A percentile compares a stretch with the other conserved stretches of the same genome.
Conservation (phyloP, 2,797 vertebrate genomes). For the Pygocentrus nattereri region DNA sequence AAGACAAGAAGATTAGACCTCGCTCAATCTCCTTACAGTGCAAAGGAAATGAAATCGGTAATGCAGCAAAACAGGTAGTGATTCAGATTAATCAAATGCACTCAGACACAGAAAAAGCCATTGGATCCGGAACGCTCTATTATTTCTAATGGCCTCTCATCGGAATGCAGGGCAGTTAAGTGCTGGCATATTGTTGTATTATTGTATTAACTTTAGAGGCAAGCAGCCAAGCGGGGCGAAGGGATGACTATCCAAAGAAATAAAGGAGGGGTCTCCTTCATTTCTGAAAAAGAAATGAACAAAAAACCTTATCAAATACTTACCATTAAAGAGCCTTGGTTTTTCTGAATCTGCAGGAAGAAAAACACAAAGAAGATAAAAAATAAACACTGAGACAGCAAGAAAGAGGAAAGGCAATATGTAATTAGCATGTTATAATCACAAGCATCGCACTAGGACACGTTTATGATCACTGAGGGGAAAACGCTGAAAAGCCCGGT, state of each 20-base stretch:
- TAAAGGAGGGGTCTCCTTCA: conserved; percentile 44
- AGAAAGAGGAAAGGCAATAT: conserved; percentile 82
- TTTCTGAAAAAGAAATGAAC: conserved; percentile 37
- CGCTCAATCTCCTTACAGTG: conserved; percentile 92
- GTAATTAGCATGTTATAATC: conserved; percentile 99
- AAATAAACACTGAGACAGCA: conserved; percentile 53
- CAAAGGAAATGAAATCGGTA: conserved; percentile 94
- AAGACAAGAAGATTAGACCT: conserved; percentile 80
- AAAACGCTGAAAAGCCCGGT: conserved; percentile 99
- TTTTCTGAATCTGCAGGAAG: conserved; percentile 98
- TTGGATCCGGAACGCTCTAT: conserved; percentile 90
- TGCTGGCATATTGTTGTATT: conserved; percentile 84
- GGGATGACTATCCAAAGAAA: conserved; percentile 75
- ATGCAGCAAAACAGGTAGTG: conserved; percentile 93
- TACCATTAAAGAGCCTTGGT: conserved; percentile 99
- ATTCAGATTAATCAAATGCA: conserved; percentile 96
- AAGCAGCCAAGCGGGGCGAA: conserved; percentile 90
- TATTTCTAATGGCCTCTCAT: conserved; percentile 97
- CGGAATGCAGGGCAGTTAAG: conserved; percentile 93
- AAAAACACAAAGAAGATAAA: conserved; percentile 75
- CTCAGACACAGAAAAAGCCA: conserved; percentile 88
- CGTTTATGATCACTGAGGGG: conserved; percentile 98
- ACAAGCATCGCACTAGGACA: conserved; percentile 98
- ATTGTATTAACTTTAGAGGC: conserved; percentile 92
- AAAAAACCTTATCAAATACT: conserved; percentile 86